Base-by-base conservation (phyloP, 1,140 invertebrate species). In the Brachionus sp. region DNA sequence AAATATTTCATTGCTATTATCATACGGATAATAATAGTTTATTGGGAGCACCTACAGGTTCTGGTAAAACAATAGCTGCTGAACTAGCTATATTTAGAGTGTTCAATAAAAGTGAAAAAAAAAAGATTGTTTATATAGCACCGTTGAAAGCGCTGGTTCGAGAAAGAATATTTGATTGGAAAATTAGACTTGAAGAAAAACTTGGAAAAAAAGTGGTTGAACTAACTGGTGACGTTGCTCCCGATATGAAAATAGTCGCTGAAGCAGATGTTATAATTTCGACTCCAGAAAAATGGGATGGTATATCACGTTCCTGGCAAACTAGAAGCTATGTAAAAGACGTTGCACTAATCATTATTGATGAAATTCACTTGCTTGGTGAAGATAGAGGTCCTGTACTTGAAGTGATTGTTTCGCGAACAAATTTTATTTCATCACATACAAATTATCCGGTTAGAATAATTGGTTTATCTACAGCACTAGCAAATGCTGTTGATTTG, bases 241-340 rank as follows among this genome's bases (percentile, higher is more conserved):
- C 98, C 0, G 96, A 98, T 89, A 92, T 95, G 70, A 90, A 92
- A 85, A 93, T 95, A 0, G 95, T 99, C 82, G 90, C 92, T 0
- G 91, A 88, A 70, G 93, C 97, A 0, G 93, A 95, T 86, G 92
- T 99, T 1, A 98, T 99, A 37, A 95, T 99, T 0, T 98, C 97
- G 2, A 99, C 97, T 0, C 97, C 97, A 0, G 97, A 99, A 89
- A 99, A 99, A 89, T 99, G 97, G 97, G 97, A 99, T 88, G 97
- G 96, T 84, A 95, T 99, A 82, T 97, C 95, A 88, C 91, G 97
- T 84, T 95, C 94, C 83, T 99, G 97, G 96, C 96, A 98, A 86
- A 98, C 94, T 0, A 91, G 97, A 84, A 93, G 93, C 88, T 99
- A 98, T 86, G 97, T 99, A 1, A 93, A 91, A 85, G 86, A 95